Evolutionary conservation across 2,888 invertebrate species (phyloP).

Genomic region (Idaea biselata): DNA sequence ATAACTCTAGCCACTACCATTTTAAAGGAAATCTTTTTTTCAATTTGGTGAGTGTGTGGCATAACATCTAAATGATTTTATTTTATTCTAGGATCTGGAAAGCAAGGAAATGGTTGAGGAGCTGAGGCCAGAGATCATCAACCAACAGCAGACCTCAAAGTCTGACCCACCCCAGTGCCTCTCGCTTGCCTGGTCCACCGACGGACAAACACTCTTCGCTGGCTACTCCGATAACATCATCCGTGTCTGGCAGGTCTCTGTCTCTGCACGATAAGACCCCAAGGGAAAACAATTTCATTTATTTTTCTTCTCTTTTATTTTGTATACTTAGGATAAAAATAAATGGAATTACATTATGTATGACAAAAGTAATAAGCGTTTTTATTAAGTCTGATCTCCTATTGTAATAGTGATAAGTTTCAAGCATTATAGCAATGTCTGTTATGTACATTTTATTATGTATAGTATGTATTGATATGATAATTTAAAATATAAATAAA

Average conservation of each 20-base stretch:
- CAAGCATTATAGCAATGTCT: slow-evolving; percentile 27
- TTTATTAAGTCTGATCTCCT: slow-evolving; percentile 68
- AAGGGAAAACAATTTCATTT: slow-evolving; percentile 65
- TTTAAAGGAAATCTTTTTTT: slow-evolving; percentile 5
- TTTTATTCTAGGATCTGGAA: slow-evolving; percentile 90
- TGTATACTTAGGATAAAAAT: slow-evolving; percentile 64
- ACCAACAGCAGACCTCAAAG: slow-evolving; percentile 86
- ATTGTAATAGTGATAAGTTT: slow-evolving; percentile 33
- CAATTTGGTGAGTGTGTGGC: background rate
- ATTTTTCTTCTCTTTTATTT: slow-evolving; percentile 63
- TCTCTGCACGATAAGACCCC: slow-evolving; percentile 85
- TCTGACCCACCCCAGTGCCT: slow-evolving; percentile 97
- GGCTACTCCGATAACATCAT: slow-evolving; percentile 99
- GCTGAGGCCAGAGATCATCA: slow-evolving; percentile 96
- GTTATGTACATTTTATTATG: slow-evolving; percentile 35
- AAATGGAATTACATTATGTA: slow-evolving; percentile 64
- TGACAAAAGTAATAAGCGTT: slow-evolving; percentile 50
- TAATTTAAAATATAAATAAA: slow-evolving; percentile 55
- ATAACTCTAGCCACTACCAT: background rate
- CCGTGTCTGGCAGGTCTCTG: slow-evolving; percentile 98
- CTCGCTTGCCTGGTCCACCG: slow-evolving; percentile 99
- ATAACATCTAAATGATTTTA: slow-evolving; percentile 5
- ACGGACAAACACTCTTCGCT: slow-evolving; percentile 99
- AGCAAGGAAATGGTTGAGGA: slow-evolving; percentile 99
- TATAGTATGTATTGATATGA: slow-evolving; percentile 35